Evolutionary conservation across 2,888 invertebrate species (phyloP).

Genomic region (Agriotes lineatus): DNA sequence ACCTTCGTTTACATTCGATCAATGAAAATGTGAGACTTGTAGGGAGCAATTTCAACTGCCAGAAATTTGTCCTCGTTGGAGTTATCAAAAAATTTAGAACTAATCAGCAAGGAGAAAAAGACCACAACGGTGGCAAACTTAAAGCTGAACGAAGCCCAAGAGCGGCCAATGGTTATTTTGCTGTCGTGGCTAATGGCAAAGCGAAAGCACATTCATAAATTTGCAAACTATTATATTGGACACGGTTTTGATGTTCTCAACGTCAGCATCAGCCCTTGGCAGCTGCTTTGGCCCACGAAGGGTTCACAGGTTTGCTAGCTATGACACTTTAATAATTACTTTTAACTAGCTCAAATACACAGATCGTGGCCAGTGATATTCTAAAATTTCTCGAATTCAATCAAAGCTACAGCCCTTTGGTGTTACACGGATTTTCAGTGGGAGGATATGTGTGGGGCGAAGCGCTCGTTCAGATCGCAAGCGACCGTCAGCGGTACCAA

Average conservation of each 20-base stretch:
- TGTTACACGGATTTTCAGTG: conserved; percentile 92
- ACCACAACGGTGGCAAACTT: conserved; percentile 54
- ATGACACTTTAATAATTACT: background rate
- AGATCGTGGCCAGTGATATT: conserved; percentile 82
- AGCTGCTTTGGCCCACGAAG: conserved; percentile 87
- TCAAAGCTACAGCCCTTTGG: conserved; percentile 74
- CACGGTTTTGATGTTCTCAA: conserved; percentile 89
- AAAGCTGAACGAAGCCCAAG: conserved; percentile 70
- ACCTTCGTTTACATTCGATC: no score
- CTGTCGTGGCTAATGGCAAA: conserved; percentile 89
- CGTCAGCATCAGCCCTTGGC: conserved; percentile 84
- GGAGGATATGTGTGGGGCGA: conserved; percentile 93
- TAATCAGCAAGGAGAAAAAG: conserved; percentile 61
- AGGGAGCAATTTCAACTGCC: background rate
- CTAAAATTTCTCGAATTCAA: conserved; percentile 81
- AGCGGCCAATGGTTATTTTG: conserved; percentile 82
- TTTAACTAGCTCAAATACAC: conserved; percentile 53
- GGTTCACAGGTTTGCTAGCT: conserved; percentile 76
- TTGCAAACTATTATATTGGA: conserved; percentile 83
- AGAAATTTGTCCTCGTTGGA: conserved; percentile 56
- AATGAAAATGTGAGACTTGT: background rate
- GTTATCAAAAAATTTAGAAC: conserved; percentile 62
- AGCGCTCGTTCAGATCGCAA: conserved; percentile 73
- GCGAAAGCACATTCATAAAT: conserved; percentile 86
- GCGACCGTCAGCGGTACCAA: conserved; percentile 70